Evolutionary conservation across 2,113 vertebrate genomes (phyloP), one percentile per base, ranked within the genome.

Genomic region (Phaethornis superciliosus): DNA sequence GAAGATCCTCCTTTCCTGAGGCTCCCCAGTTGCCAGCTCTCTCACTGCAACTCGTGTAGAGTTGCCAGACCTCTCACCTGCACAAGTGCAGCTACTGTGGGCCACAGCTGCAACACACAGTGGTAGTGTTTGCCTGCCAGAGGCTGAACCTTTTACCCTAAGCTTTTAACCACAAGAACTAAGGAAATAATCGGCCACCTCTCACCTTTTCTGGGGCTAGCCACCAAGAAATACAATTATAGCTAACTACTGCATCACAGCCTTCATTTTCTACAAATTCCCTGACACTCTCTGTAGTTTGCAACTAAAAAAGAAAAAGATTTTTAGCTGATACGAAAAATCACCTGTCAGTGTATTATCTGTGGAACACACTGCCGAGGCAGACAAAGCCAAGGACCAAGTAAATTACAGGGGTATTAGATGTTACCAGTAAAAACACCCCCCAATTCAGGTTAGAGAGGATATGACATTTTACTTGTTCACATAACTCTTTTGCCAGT

Each of bases 1-100:
- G 94, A 93, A 95, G 90, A 92, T 96, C 60, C 46, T 91, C 77
- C 76, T 89, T 91, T 83, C 65, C 71, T 27, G 6, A 93, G 65
- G 27, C 71, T 93, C 47, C 85, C 65, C 84, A 87, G 40, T 91
- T 84, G 81, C 69, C 72, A 88, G 55, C 6, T 81, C 55, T 71
- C 72, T 81, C 8, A 7, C 56, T 83, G 77, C 67, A 94, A 40
- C n/a, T 56, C 23, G 8, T 2, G 12, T 16, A 68, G 56, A 33
- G 33, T 52, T 71, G 40, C 55, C 78, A 96, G 62, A 51, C 47
- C 60, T 72, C 49, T 76, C 27, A 71, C 52, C 55, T 44, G 60
- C 68, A 47, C 24, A 35, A 75, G 14, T 49, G 42, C 52, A 63
- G 44, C 24, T 80, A 14, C 24, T 49, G 56, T 21, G 18, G 33